Base-by-base conservation (phyloP, 2,797 vertebrate species). In the Prunella strophiata region DNA sequence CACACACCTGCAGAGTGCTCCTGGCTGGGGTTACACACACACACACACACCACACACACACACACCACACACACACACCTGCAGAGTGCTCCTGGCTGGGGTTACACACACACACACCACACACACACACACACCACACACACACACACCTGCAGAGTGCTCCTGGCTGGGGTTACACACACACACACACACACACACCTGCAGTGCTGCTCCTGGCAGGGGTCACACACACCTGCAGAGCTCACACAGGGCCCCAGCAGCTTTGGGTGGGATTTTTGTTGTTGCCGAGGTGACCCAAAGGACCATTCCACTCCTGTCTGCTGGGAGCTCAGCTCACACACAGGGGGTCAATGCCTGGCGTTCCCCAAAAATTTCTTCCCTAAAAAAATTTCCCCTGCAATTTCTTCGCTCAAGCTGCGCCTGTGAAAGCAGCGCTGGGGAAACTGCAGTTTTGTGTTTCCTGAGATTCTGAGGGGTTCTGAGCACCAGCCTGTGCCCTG, bases 381-480 rank as follows among this genome's bases (percentile, higher is more conserved):
- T 30, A 3, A 22, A 22, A 22, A 22, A 19, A 7, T 61, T 61
- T 40, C 18, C 19, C 2, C 63, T 20, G 7, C 3, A 4, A 8
- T 36, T 66, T 5, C 36, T 45, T 18, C 0, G 0, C 26, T n/a
- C 2, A 22, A 25, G 11, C 0, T 3, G 30, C 1, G 18, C 13
- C 30, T 11, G 16, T 9, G 18, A 27, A 40, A 38, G 30, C 67
- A 52, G 65, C 7, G 2, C n/a, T 45, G 13, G 22, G 42, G 32
- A 61, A 75, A 16, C 18, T 11, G 29, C 3, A 1, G 4, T 17
- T 72, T 19, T 4, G 0, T 13, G 0, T 34, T 26, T 74, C 26
- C 72, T n/a, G 42, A 19, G 48, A 3, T 34, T 5, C 23, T 1
- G 23, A 16, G 63, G 2, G 27, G 36, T 5, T 40, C 81, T 14